A percentile compares a stretch with the other conserved stretches of the same genome.
These are phyloP conservation scores for Drosophila ogumai DNA, from an alignment of 1,140 invertebrate species.

Conservation along the genomic window DNA sequence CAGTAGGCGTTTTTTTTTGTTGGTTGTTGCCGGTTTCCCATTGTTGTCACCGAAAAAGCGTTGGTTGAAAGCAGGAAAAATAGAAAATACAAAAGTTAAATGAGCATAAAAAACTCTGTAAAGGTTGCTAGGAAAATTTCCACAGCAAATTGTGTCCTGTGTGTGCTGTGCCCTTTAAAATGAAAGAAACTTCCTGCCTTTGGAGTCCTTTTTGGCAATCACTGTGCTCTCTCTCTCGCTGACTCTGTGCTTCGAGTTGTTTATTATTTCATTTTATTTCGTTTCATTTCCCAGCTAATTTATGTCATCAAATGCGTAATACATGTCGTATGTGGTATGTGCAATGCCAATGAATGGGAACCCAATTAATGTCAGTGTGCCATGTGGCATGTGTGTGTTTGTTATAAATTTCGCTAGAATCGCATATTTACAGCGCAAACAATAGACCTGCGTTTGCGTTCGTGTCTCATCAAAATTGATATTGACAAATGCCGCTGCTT, in stretches of 20 bases:
- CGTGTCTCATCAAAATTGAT: constrained; percentile 71
- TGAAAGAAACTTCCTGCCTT: not conserved
- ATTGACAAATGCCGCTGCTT: constrained; percentile 75
- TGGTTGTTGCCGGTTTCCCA: constrained; percentile 21
- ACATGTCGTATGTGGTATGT: constrained; percentile 53
- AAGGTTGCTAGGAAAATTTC: not conserved
- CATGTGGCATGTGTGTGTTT: constrained; percentile 19
- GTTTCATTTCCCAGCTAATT: constrained; percentile 42
- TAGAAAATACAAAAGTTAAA: constrained; percentile 49
- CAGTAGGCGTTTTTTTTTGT: not conserved
- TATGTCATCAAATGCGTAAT: constrained; percentile 53
- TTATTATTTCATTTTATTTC: constrained; percentile 25
- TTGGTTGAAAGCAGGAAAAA: constrained; percentile 10
- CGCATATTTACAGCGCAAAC: constrained; percentile 63
- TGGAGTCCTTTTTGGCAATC: constrained; percentile 2
- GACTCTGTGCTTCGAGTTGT: not conserved
- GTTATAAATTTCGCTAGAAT: constrained; percentile 60
- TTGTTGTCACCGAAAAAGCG: constrained; percentile 43
- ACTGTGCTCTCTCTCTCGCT: not conserved
- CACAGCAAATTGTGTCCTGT: not conserved
- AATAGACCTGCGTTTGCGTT: constrained; percentile 61
- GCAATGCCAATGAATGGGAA: constrained; percentile 36
- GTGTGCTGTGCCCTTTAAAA: constrained; percentile 2
- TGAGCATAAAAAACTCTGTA: constrained; percentile 39
- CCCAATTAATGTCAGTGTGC: constrained; percentile 52